Percentiles rank a stretch among this genome's conserved stretches.
Conservation (phyloP, 2,797 vertebrate genomes). For the Lophotriccus pileatus region DNA sequence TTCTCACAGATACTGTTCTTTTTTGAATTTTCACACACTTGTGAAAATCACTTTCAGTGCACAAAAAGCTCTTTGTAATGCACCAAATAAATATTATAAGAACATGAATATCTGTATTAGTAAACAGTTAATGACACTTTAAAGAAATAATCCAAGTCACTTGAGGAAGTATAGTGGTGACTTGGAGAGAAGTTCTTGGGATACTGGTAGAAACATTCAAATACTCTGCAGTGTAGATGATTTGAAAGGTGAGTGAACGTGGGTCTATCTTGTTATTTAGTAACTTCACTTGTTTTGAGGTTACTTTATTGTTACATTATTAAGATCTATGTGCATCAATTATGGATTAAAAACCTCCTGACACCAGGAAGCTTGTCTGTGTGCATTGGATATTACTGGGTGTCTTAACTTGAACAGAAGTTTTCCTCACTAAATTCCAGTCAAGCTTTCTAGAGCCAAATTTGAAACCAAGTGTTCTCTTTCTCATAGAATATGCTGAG, state of each 20-base stretch:
- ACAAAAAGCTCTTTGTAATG: not conserved
- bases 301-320: not conserved
- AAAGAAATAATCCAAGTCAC: not conserved
- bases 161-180: not conserved
- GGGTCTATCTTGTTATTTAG: not conserved
- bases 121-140: not conserved
- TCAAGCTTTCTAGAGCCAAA: not conserved
- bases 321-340: not conserved
- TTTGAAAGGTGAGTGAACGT: not conserved
- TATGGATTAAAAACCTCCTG: not conserved
- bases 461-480: not conserved
- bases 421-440: not conserved
- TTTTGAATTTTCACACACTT: not conserved
- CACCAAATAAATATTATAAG: not conserved
- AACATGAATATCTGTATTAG: not conserved
- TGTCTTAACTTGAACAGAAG: not conserved
- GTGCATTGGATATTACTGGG: not conserved
- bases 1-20: not conserved
- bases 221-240: not conserved
- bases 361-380: not conserved
- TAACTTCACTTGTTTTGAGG: not conserved
- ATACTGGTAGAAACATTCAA: not conserved
- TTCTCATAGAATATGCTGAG: not conserved
- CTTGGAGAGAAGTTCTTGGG: not conserved
- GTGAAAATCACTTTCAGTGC: not conserved